Percentiles rank a stretch among this genome's conserved stretches.
Conservation (phyloP, 2,888 invertebrate species). For the Ophioninae sp. region DNA sequence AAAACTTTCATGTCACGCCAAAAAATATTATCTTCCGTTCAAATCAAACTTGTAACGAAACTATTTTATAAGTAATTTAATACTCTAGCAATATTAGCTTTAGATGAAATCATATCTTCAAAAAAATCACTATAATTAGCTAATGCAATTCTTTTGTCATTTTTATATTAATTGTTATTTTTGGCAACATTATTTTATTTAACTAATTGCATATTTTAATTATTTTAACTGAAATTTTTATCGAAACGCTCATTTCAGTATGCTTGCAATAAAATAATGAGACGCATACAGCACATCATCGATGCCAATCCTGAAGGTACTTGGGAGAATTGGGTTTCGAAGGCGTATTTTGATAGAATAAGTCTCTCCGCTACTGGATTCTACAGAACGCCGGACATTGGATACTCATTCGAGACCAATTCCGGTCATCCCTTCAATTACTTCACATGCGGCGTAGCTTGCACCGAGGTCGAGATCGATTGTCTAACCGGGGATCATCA, state of each 20-base stretch:
- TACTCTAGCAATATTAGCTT: neutral
- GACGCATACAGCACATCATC: conserved; percentile 89
- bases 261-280: conserved; percentile 89
- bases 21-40: no score
- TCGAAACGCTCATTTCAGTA: conserved; percentile 80
- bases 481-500: conserved; percentile 96
- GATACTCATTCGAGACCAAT: conserved; percentile 87
- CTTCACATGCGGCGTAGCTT: conserved; percentile 92
- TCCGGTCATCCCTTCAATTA: conserved; percentile 90
- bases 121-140: neutral
- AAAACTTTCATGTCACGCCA: no score
- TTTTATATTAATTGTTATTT: neutral
- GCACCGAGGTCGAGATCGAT: conserved; percentile 95
- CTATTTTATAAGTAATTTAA: no score
- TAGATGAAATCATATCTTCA: neutral
- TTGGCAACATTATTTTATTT: no score
- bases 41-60: no score
- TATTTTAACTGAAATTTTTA: no score
- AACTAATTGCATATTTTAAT: no score
- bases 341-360: conserved; percentile 89
- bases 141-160: neutral
- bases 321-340: conserved; percentile 92
- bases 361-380: conserved; percentile 93
- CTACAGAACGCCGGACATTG: conserved; percentile 89
- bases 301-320: conserved; percentile 88